Conservation (phyloP, 2,888 invertebrate genomes). For the Dasypolia templi region DNA sequence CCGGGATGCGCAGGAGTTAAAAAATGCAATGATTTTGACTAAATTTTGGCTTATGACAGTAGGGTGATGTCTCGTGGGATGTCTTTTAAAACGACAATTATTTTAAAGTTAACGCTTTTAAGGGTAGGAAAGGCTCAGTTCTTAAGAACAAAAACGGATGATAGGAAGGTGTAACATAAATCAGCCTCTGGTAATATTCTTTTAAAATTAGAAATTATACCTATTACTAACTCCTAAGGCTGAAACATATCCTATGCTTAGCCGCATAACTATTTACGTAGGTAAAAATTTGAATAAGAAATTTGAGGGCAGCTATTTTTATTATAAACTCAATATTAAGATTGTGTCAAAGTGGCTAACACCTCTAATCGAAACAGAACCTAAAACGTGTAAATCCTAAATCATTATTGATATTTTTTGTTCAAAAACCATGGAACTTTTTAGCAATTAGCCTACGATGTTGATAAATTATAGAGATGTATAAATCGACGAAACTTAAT, state of each 20-base stretch:
- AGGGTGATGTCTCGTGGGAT: not conserved
- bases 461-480: slow-evolving; percentile 32
- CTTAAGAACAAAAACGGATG: too few relatives aligned
- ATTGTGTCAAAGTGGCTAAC: not conserved
- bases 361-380: slow-evolving; percentile 17
- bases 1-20: slow-evolving; percentile 38
- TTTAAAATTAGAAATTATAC: not conserved
- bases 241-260: not conserved
- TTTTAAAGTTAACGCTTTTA: not conserved
- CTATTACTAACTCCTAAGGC: not conserved
- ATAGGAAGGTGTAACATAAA: not conserved
- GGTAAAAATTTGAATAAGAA: too few relatives aligned
- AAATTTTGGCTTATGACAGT: not conserved
- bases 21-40: slow-evolving; percentile 30
- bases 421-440: not conserved
- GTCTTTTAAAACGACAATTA: not conserved
- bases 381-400: slow-evolving; percentile 7
- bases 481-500: slow-evolving; percentile 37
- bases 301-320: too few relatives aligned
- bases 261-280: not conserved
- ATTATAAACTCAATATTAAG: not conserved
- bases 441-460: not conserved
- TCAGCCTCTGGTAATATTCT: not conserved
- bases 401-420: slow-evolving; percentile 20
- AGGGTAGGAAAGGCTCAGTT: not conserved